These are phyloP conservation scores for Gavialis gangeticus DNA, from an alignment of 2,113 vertebrate genomes.

Conservation along the genomic window DNA sequence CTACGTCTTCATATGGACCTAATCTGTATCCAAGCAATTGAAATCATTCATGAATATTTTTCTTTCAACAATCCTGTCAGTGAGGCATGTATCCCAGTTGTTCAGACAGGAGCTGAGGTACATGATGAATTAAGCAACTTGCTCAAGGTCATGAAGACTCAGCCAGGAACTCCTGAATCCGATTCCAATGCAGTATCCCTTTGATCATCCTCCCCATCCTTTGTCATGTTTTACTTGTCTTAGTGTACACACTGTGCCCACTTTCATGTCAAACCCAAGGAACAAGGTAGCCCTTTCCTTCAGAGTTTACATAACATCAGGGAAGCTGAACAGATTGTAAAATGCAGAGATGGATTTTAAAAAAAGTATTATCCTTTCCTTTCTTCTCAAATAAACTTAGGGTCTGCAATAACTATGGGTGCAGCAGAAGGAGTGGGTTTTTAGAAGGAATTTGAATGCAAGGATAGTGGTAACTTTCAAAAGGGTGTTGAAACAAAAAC, in stretches of 20 bases:
- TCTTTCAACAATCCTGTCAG: slow-evolving; percentile 10
- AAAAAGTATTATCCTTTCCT: not conserved
- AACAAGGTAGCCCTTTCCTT: not conserved
- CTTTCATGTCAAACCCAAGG: slow-evolving; percentile 34
- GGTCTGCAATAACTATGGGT: not conserved
- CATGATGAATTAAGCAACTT: not conserved
- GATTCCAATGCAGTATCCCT: slow-evolving; percentile 6
- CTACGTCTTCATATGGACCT: not conserved
- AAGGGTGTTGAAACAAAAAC: no score
- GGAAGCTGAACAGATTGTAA: not conserved
- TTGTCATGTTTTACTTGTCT: slow-evolving; percentile 13
- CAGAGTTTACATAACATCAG: not conserved
- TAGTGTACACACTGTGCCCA: not conserved
- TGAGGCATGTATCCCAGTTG: slow-evolving; percentile 61
- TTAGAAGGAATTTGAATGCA: slow-evolving; percentile 1
- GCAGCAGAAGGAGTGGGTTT: slow-evolving; percentile 23
- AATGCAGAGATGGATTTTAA: not conserved
- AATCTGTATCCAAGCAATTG: not conserved
- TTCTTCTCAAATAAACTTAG: not conserved
- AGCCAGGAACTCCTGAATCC: slow-evolving; percentile 27
- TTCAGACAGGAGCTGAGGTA: not conserved
- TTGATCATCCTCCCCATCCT: not conserved
- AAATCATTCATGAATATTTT: slow-evolving; percentile 12
- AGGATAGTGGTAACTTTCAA: fast-evolving
- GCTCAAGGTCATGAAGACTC: not conserved